These are phyloP conservation scores for Hirundichthys speculiger DNA, from an alignment of 2,113 vertebrate species.

Conservation along the genomic window DNA sequence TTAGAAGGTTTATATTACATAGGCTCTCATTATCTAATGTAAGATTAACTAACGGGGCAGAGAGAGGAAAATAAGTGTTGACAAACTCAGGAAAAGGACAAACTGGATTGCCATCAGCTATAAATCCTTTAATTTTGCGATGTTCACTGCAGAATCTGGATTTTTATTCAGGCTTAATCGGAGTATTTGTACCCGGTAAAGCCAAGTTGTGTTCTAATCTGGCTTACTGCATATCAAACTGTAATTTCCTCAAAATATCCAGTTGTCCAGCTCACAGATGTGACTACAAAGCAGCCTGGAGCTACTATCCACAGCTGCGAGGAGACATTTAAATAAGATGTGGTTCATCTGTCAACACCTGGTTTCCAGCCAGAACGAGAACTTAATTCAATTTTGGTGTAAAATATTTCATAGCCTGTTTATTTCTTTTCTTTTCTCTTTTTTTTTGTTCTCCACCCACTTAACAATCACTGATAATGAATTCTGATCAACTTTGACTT, in stretches of 20 bases:
- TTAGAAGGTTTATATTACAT: no score
- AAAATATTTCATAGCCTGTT: constrained; percentile 17
- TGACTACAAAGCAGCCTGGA: constrained; percentile 72
- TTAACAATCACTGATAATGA: constrained; percentile 1
- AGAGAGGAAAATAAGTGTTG: constrained; percentile 33
- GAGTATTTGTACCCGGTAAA: constrained; percentile 41
- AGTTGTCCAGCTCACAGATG: constrained; percentile 78
- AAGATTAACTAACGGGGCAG: constrained; percentile 36
- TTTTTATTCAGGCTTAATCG: constrained; percentile 67
- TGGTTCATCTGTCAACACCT: constrained; percentile 67
- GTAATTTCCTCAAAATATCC: constrained; percentile 71
- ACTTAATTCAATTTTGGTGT: constrained; percentile 19
- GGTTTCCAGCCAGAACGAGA: constrained; percentile 57
- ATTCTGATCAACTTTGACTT: constrained; percentile 16
- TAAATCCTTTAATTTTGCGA: constrained; percentile 24
- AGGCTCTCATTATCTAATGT: constrained; percentile 6
- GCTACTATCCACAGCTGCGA: constrained; percentile 74
- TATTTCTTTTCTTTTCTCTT: neutral
- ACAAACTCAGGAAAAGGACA: constrained; percentile 27
- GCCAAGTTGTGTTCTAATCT: constrained; percentile 61
- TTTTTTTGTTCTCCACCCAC: constrained; percentile 1
- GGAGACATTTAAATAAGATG: constrained; percentile 65
- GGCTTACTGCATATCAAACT: constrained; percentile 61
- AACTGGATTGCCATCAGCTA: constrained; percentile 28
- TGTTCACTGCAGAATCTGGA: constrained; percentile 38